A percentile compares a stretch with the other conserved stretches of the same genome.
These are phyloP conservation scores for Pecten maximus DNA, from an alignment of 2,888 invertebrate species.

Conservation along the genomic window DNA sequence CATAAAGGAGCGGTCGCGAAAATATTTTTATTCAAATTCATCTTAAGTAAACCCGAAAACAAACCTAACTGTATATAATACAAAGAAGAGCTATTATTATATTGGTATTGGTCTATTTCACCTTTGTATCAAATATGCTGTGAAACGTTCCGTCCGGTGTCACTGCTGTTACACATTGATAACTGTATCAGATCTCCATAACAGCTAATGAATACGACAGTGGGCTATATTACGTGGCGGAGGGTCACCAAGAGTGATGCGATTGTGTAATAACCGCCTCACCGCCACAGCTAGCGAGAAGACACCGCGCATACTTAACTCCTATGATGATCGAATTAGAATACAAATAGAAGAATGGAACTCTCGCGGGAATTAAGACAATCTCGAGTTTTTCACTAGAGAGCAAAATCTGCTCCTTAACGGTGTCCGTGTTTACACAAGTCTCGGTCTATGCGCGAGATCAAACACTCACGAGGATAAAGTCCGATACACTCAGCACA, in stretches of 20 bases:
- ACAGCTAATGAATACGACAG: constrained; percentile 30
- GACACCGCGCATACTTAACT: constrained; percentile 25
- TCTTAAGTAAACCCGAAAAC: too few species aligned
- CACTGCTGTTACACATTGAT: background rate
- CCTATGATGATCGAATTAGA: constrained; percentile 14
- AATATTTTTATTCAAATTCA: too few species aligned
- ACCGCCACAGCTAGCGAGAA: constrained; percentile 6
- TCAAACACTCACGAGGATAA: constrained; percentile 49
- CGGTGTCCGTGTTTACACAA: constrained; percentile 50
- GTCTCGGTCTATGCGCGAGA: constrained; percentile 45
- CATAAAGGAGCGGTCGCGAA: too few species aligned
- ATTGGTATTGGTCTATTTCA: too few species aligned
- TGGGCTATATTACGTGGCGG: constrained; percentile 29
- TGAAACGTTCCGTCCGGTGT: background rate
- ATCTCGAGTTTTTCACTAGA: constrained; percentile 36
- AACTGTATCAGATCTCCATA: background rate
- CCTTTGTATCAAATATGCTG: background rate
- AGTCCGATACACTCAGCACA: constrained; percentile 50
- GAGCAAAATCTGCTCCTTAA: constrained; percentile 44
- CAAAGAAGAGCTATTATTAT: too few species aligned
- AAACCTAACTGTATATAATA: too few species aligned
- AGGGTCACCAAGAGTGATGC: background rate
- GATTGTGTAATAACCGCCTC: constrained; percentile 29
- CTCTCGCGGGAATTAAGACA: constrained; percentile 44
- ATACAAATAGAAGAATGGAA: constrained; percentile 33